phyloP scores from a whole-genome alignment of 2,888 invertebrate genomes.

The Silvanus unidentatus region DNA sequence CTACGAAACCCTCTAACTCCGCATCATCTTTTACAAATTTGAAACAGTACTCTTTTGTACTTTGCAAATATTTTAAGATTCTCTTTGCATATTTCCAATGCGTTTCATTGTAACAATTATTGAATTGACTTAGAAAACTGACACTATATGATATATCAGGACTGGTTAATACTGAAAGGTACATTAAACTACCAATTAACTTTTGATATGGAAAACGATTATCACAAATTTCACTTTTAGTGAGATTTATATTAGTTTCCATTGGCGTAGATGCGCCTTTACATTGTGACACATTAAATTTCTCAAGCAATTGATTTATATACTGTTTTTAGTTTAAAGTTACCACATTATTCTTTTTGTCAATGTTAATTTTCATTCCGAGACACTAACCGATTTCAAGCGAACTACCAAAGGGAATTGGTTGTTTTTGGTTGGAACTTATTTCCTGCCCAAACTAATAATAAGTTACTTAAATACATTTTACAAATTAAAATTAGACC shows the following conservation, averaged over 20 bases:
- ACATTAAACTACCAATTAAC: conserved; percentile 11
- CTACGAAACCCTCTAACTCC: conserved; percentile 12
- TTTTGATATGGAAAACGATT: conserved; percentile 9
- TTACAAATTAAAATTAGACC: too few relatives aligned
- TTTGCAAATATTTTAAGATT: conserved; percentile 10
- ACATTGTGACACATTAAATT: too few relatives aligned
- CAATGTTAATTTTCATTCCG: too few relatives aligned
- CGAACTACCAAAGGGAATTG: too few relatives aligned
- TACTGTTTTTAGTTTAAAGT: too few relatives aligned
- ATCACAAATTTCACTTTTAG: conserved; percentile 14
- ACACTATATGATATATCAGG: conserved; percentile 10
- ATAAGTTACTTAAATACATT: too few relatives aligned
- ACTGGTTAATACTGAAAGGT: conserved; percentile 10
- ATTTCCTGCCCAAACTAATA: too few relatives aligned
- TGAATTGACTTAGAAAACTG: conserved; percentile 14
- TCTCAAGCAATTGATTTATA: too few relatives aligned
- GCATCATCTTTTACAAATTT: conserved; percentile 5
- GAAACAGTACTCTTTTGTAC: conserved; percentile 5
- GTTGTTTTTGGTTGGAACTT: too few relatives aligned
- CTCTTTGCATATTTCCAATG: conserved; percentile 16
- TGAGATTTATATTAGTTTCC: conserved; percentile 10
- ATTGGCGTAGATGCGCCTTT: too few relatives aligned
- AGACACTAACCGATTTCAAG: too few relatives aligned
- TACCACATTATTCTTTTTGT: too few relatives aligned
- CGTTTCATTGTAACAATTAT: conserved; percentile 10